Evolutionary conservation across 2,888 invertebrate species (phyloP).

Genomic region (Lordiphosa fenestrarum): DNA sequence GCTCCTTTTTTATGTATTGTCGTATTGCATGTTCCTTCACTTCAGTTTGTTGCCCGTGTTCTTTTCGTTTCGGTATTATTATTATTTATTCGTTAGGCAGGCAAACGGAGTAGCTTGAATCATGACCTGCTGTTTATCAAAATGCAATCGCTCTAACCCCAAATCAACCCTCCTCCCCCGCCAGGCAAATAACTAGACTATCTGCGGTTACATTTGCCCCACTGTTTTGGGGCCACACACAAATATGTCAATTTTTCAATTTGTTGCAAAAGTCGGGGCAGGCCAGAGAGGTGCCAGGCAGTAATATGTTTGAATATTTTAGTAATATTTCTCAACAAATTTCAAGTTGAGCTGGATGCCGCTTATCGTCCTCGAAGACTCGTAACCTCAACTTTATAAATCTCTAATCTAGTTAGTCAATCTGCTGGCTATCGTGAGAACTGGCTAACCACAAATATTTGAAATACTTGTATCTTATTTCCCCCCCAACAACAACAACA

Average conservation of each 20-base stretch:
- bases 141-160: conserved; percentile 40
- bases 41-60: conserved; percentile 16
- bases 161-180: neutral
- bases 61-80: conserved; percentile 11
- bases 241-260: conserved; percentile 13
- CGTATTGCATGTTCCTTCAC: too few relatives aligned
- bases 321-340: conserved; percentile 3
- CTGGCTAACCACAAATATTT: conserved; percentile 39
- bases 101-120: conserved; percentile 54
- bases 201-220: conserved; percentile 7
- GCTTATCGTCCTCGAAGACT: too few relatives aligned
- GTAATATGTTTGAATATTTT: too few relatives aligned
- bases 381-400: too few relatives aligned
- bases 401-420: too few relatives aligned
- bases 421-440: too few relatives aligned
- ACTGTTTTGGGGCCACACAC: neutral
- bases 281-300: neutral
- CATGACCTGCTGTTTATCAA: conserved; percentile 67
- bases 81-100: conserved; percentile 36
- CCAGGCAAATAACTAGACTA: neutral
- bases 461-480: conserved; percentile 30
- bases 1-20: conserved; percentile 8
- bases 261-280: conserved; percentile 8
- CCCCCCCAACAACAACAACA: conserved; percentile 24
- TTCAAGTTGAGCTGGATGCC: neutral